Base-by-base conservation (phyloP, 2,888 invertebrate genomes). In the Stenichneumon culpator region DNA sequence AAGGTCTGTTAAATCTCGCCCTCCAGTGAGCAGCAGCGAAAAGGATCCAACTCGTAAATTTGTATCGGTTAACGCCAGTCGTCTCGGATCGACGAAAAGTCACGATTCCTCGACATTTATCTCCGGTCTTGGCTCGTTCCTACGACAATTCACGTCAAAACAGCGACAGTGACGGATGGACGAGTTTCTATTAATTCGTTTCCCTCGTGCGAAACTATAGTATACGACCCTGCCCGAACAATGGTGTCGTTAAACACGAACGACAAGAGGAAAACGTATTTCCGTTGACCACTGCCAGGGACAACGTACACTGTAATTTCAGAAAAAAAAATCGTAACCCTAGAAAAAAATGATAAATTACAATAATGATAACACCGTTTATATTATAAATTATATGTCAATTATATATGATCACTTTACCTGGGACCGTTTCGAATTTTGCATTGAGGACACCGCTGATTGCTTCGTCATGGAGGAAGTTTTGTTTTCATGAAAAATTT, bases 81-180 rank as follows among this genome's bases (percentile, higher is more conserved):
- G 70, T 79, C 25, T n/a, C 11, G 52, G 32, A n/a, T 36, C 39
- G 19, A 52, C 36, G 63, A 54, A 72, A 79, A 72, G 52, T 28
- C 79, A 79, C 79, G 79, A 65, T 72, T 79, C 25, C 39, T 47
- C 39, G 72, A 72, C 72, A 70, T 79, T 79, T 79, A 79, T 79
- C 72, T 72, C 16, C 28, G 72, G 22, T 79, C 65, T 72, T 79
- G 72, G 54, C 65, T 32, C 72, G 65, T 72, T 72, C 44, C 39
- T 14, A 65, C 79, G 72, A 79, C 65, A 72, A 79, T 72, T 79
- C 65, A 79, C 79, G 79, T 72, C 79, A 72, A 79, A 72, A 79
- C 72, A 79, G 25, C 52, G 28, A 54, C 50, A 14, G 72, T 72
- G 72, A 79, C 65, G 79, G 16, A 72, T 65, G n/a, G 36, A 39